Conservation (phyloP, 2,888 invertebrate genomes). For the Dryococelus australis region DNA sequence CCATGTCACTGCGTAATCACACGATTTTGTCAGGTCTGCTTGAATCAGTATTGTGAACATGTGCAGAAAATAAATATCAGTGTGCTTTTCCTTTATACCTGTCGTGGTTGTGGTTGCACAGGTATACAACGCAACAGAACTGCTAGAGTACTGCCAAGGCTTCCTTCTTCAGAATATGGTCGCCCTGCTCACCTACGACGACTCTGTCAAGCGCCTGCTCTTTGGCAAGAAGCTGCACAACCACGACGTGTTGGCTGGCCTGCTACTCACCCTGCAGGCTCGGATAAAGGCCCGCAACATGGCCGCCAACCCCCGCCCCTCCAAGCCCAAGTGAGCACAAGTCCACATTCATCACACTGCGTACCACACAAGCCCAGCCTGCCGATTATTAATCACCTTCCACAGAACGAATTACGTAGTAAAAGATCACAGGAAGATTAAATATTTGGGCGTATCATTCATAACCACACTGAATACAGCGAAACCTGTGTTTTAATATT, state of each 20-base stretch:
- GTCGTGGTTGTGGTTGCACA: slow-evolving; percentile 52
- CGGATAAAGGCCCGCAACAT: slow-evolving; percentile 69
- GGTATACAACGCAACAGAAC: slow-evolving; percentile 87
- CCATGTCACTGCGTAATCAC: too few relatives aligned
- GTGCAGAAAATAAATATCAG: too few relatives aligned
- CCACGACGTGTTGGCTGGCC: slow-evolving; percentile 85
- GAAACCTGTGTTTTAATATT: too few relatives aligned
- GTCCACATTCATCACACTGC: not conserved
- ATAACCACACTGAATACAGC: too few relatives aligned
- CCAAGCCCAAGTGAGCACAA: slow-evolving; percentile 41
- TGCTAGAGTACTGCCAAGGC: slow-evolving; percentile 89
- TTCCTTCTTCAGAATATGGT: slow-evolving; percentile 92
- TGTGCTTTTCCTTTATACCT: too few relatives aligned
- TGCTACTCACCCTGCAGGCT: slow-evolving; percentile 80
- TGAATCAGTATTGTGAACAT: too few relatives aligned
- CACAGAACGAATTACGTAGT: too few relatives aligned
- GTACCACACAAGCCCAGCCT: not conserved
- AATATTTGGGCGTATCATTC: too few relatives aligned
- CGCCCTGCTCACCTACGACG: slow-evolving; percentile 90
- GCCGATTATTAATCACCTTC: too few relatives aligned
- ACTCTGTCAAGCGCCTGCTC: slow-evolving; percentile 84
- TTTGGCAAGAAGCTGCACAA: slow-evolving; percentile 90
- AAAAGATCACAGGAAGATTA: too few relatives aligned
- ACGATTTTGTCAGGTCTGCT: too few relatives aligned
- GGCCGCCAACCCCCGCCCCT: slow-evolving; percentile 33